phyloP scores from a whole-genome alignment of 2,113 vertebrate genomes.

The Rhinopithecus roxellana region DNA sequence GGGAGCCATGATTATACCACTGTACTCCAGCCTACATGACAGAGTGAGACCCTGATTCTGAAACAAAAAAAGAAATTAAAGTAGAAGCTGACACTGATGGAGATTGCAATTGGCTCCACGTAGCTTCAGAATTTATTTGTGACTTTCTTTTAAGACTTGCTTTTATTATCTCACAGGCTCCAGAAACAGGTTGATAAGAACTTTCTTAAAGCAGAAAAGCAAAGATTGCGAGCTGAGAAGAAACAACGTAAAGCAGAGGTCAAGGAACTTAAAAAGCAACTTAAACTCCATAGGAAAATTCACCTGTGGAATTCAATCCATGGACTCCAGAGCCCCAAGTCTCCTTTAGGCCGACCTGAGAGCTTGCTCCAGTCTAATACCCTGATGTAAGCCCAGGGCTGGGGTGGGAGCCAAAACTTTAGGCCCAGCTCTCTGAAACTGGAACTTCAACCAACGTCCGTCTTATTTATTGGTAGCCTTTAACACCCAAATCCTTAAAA shows the following conservation, averaged over 20 bases:
- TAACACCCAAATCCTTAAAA: not conserved
- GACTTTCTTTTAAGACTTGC: conserved; percentile 11
- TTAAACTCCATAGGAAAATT: conserved; percentile 95
- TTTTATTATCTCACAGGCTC: conserved; percentile 85
- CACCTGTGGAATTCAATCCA: conserved; percentile 93
- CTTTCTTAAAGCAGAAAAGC: conserved; percentile 96
- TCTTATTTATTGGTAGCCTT: not conserved
- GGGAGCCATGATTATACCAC: too few relatives aligned
- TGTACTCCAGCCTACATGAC: too few relatives aligned
- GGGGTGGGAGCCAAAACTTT: not conserved
- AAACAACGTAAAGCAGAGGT: conserved; percentile 96
- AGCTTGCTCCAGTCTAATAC: conserved; percentile 80
- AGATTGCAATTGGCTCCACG: not conserved
- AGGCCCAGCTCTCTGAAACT: not conserved
- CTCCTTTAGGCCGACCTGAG: conserved; percentile 81
- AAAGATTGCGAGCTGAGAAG: conserved; percentile 95
- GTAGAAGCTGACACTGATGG: not conserved
- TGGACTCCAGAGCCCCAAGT: conserved; percentile 80
- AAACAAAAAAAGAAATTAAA: not conserved
- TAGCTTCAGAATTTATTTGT: not conserved
- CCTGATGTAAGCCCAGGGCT: conserved; percentile 80
- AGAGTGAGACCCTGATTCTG: too few relatives aligned
- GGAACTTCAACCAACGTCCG: not conserved
- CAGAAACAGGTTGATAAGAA: conserved; percentile 96
- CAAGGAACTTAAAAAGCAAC: conserved; percentile 97